Evolutionary conservation across 2,797 vertebrate genomes (phyloP).

Genomic region (Melanotaenia pygmaea): DNA sequence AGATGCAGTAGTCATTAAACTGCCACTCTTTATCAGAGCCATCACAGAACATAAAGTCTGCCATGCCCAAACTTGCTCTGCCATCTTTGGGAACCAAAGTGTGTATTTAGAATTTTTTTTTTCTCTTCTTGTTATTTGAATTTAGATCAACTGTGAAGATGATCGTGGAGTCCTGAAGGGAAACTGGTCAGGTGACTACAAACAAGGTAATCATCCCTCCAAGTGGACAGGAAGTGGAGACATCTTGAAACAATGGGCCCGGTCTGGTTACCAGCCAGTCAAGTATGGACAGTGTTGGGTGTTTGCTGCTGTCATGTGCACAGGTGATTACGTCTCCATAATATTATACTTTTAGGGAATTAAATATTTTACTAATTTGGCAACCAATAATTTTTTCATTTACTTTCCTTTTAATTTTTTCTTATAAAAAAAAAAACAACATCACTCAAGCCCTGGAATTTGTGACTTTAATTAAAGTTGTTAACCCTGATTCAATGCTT

Average conservation of each 20-base stretch:
- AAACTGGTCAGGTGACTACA: conserved; percentile 84
- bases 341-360: not conserved
- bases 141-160: conserved; percentile 88
- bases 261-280: conserved; percentile 79
- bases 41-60: not conserved
- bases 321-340: conserved; percentile 79
- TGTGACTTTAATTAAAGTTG: not conserved
- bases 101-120: not conserved
- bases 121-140: not conserved
- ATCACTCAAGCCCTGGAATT: not conserved
- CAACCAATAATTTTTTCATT: not conserved
- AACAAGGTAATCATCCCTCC: conserved; percentile 76
- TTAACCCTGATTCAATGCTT: not conserved
- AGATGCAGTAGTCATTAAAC: not conserved
- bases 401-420: not conserved
- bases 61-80: not conserved
- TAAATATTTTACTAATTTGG: not conserved
- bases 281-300: conserved; percentile 94
- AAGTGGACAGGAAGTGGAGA: conserved; percentile 87
- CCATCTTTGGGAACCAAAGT: not conserved
- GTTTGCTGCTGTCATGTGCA: conserved; percentile 91
- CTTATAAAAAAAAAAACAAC: not conserved
- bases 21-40: not conserved
- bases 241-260: conserved; percentile 85
- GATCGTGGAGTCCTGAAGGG: conserved; percentile 88